Evolutionary conservation across 1,140 invertebrate species (phyloP), one percentile per base, ranked within the genome.

Genomic region (Phymorhynchus buccinoides): DNA sequence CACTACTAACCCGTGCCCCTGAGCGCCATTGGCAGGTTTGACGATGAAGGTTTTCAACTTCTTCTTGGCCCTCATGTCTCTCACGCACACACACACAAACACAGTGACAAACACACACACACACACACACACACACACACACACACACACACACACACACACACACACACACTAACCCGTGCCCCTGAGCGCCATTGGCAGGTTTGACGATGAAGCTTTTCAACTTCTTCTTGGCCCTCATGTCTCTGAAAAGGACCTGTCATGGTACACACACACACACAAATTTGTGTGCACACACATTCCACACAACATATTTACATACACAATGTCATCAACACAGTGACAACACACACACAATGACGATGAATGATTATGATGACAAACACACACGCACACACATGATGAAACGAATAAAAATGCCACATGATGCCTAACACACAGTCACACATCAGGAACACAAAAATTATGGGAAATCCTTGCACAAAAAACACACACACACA

Each of bases 1-100:
- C n/a, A n/a, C n/a, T n/a, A n/a, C n/a, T 89, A 89, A 93, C 93
- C 93, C 93, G 89, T 93, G 91, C 37, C 93, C 93, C 88, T 93
- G 93, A 35, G 93, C 92, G 79, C 93, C 93, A 89, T 93, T 93
- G 41, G 92, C 88, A 22, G 93, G 93, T 88, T 94, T 94, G 7
- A 91, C 87, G 80, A 94, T 94, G 84, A 90, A 94, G 73, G 91
- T 93, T 85, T 89, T 91, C 32, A 86, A 79, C 86, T 93, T 93
- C 85, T 91, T 92, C 87, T 91, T 92, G 80, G 90, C 88, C n/a
- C 44, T 48, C 6, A 48, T 48, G 18, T 48, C 44, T 9, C 44
- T 18, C 48, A 52, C 48, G 22, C 48, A 52, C 48, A 52, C 48
- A 52, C 48, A 52, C 56, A 62, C 56, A 62, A 0, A 62, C 56